Conservation (phyloP, 2,113 vertebrate species). For the Cryptomyrus ogoouensis region DNA sequence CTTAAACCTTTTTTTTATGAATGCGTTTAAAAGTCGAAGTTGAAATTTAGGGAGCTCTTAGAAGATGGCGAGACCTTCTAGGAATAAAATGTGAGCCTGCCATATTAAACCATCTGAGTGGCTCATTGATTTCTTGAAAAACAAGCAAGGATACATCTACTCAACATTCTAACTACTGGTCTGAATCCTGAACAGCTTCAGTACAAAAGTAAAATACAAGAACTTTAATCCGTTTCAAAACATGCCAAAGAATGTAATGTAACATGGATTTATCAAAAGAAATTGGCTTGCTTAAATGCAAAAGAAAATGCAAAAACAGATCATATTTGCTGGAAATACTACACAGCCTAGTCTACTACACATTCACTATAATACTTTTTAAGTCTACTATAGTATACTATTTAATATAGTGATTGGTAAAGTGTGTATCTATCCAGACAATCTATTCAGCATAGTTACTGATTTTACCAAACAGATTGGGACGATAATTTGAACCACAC, state of each 20-base stretch:
- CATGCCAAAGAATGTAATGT: neutral
- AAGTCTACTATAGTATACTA: neutral
- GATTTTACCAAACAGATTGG: neutral
- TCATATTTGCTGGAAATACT: neutral
- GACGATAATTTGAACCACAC: neutral
- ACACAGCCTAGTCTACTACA: neutral
- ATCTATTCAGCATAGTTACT: neutral
- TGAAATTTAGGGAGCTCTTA: neutral
- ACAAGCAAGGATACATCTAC: neutral
- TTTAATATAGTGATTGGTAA: neutral
- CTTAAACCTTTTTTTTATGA: too few relatives aligned
- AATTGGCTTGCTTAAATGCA: neutral
- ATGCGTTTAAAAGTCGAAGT: neutral
- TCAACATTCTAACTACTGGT: neutral
- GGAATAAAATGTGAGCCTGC: neutral
- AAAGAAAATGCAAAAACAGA: neutral
- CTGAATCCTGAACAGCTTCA: neutral
- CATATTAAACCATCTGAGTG: neutral
- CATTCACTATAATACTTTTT: neutral
- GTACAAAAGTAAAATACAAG: neutral
- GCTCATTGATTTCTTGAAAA: neutral
- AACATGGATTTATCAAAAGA: neutral
- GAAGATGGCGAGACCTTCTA: neutral
- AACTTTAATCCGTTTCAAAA: neutral
- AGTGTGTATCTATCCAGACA: neutral